Base-by-base conservation (phyloP, 2,113 vertebrate species). In the Triplophysa tibetana region DNA sequence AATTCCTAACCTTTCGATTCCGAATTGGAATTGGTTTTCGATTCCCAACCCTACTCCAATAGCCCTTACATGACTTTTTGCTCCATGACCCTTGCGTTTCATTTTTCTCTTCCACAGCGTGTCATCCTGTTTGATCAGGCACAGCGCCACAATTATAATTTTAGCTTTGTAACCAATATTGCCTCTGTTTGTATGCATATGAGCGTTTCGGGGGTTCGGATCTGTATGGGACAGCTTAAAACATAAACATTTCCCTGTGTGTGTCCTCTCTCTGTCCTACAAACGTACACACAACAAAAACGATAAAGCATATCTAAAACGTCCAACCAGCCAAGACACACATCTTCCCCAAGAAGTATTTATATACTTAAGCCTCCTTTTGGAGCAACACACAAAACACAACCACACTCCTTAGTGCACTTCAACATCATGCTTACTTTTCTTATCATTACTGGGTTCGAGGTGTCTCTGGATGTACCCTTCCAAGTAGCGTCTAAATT, bases 401-500 rank as follows among this genome's bases (percentile, higher is more conserved):
- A 45, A 10, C 33, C 33, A 38, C 33, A 38, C 33, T 38, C 33
- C 33, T 7, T 7, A 38, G 33, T 38, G 9, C n/a, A n/a, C 21
- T 43, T 19, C 17, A 16, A 19, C 4, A 19, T 24, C 52, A 48
- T 33, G 67, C 79, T 90, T 90, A 94, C 93, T 92, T 81, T 91
- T 92, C 62, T 91, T 89, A 83, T 94, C 93, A 11, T 87, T 89
- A 80, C 84, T 83, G 48, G 88, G 87, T 75, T 93, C 92, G 11
- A 94, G 91, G 84, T 94, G 93, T 69, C 91, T 88, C 84, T 94
- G 93, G 83, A 94, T 94, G 85, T 94, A 94, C 10, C 93, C 93
- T 87, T 94, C 93, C 83, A 94, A 82, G 7, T 94, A 94, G 8
- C 91, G 91, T 75, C 93, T 90, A 83, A 94, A 94, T 70, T 93